phyloP scores from a whole-genome alignment of 2,113 vertebrate genomes.

The Crocuta crocuta region DNA sequence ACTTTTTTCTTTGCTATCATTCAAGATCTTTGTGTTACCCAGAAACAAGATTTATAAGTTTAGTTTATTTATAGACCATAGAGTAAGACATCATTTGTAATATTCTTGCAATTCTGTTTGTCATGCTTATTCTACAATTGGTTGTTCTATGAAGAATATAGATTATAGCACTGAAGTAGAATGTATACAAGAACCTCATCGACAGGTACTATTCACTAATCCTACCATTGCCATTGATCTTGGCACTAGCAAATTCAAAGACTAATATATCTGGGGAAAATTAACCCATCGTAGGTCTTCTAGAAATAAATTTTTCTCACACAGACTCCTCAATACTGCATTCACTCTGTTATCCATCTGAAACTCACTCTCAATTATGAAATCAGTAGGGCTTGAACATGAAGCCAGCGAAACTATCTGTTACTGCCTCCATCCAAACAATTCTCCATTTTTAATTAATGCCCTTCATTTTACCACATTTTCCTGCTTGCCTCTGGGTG shows the following conservation, averaged over 20 bases:
- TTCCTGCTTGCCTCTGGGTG: slow-evolving; percentile 50
- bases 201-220: neutral
- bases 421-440: neutral
- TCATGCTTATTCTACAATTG: neutral
- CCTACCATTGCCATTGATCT: neutral
- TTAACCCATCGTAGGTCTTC: neutral
- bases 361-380: slow-evolving; percentile 28
- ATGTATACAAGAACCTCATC: neutral
- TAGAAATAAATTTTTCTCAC: neutral
- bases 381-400: neutral
- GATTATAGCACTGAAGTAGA: neutral
- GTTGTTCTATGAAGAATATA: neutral
- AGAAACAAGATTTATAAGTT: neutral
- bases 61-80: neutral
- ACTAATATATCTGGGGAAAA: neutral
- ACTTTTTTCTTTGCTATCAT: neutral
- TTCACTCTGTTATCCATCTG: neutral
- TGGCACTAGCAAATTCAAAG: neutral
- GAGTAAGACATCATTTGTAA: neutral
- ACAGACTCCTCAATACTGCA: neutral
- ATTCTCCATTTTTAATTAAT: neutral
- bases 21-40: neutral
- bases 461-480: neutral
- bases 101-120: neutral
- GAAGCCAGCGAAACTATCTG: neutral